A percentile compares a stretch with the other conserved stretches of the same genome.
These are phyloP conservation scores for Falco biarmicus DNA, from an alignment of 2,797 vertebrate genomes.

Conservation along the genomic window DNA sequence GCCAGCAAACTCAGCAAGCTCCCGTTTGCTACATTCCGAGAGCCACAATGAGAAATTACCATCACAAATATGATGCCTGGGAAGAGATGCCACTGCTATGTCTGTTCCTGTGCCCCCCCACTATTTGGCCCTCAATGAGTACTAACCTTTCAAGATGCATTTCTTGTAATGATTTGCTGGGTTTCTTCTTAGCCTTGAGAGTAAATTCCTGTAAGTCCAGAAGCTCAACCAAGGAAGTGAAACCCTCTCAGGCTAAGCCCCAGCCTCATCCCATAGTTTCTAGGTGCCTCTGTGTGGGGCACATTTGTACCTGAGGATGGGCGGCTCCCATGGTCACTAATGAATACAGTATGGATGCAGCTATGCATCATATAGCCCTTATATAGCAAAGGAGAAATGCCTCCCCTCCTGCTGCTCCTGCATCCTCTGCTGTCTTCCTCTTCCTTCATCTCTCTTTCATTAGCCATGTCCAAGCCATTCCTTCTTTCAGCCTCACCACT, in stretches of 20 bases:
- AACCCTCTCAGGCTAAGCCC: neutral
- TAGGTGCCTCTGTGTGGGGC: neutral
- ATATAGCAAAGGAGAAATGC: neutral
- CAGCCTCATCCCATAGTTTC: neutral
- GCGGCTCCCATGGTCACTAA: neutral
- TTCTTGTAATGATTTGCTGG: neutral
- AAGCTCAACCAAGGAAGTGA: neutral
- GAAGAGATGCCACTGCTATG: neutral
- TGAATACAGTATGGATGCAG: neutral
- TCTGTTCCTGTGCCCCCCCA: neutral
- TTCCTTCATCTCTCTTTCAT: neutral
- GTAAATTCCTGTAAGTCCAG: neutral
- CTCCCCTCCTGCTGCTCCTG: neutral
- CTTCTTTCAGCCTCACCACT: neutral
- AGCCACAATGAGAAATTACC: neutral
- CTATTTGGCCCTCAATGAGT: neutral
- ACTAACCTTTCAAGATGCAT: neutral
- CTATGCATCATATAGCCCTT: neutral
- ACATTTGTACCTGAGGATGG: neutral
- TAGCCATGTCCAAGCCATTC: neutral
- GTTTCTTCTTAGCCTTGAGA: neutral
- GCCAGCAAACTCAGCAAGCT: neutral
- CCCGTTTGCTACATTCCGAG: neutral
- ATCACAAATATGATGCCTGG: neutral
- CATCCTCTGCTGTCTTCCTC: neutral